Base-by-base conservation (phyloP, 2,797 vertebrate species). In the Yasuhikotakia modesta region DNA sequence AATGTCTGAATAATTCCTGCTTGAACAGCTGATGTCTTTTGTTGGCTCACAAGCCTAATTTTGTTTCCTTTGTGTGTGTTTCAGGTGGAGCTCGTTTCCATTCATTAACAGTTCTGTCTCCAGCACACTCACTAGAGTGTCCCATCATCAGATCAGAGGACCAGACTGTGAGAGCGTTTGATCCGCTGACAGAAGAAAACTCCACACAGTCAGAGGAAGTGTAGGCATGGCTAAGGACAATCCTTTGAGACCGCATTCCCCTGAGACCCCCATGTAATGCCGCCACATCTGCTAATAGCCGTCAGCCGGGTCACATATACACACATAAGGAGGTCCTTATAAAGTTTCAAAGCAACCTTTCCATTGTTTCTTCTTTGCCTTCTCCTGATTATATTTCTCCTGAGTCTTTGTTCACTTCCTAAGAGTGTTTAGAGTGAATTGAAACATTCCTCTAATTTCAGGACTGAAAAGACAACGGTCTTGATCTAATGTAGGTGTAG, bases 201-300 rank as follows among this genome's bases (percentile, higher is more conserved):
- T 22, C 19, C 58, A 71, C 39, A 16, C 57, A 27, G 4, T 57
- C 35, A 12, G 55, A 61, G 24, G 22, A 77, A 77, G 58, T 22
- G 48, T 50, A 78, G 27, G 67, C 80, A 82, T 82, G 80, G 78
- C 68, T 63, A 61, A 75, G 35, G 66, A 73, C 69, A 60, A 55
- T 80, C 19, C 58, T 22, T 48, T 66, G 55, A 78, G 58, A 71
- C 72, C 7, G 0, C 74, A 70, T 69, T 80, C 78, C 68, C 79
- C 78, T 1, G 63, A 76, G 50, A n/a, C 61, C 17, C 46, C 82
- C 78, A 74, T 82, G 77, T 77, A 84, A 79, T 48, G 22, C 45
- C 24, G 58, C 19, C 22, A 27, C 76, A 58, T 79, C 66, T 35
- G 58, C 52, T 64, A 78, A 63, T 16, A 77, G 79, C 74, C 46